These are phyloP conservation scores for Muntiacus muntjak DNA, from an alignment of 2,113 vertebrate species.

Conservation along the genomic window DNA sequence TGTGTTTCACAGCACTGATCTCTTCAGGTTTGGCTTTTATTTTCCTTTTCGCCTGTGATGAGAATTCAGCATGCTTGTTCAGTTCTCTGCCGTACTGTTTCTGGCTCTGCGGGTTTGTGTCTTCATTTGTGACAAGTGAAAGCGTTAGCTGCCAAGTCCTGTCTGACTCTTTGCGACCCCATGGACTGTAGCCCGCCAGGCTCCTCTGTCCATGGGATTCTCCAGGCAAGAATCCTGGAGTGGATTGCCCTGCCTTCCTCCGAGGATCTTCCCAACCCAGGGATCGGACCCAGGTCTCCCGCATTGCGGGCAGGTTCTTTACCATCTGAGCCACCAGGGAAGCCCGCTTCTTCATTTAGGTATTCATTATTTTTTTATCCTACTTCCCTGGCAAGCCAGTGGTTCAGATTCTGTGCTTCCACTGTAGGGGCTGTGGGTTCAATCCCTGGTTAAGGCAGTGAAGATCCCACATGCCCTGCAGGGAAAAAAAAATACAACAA, in stretches of 20 bases:
- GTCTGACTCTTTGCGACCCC: accelerated
- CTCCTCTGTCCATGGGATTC: neutral
- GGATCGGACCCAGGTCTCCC: neutral
- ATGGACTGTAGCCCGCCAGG: neutral
- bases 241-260: neutral
- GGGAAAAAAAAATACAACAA: neutral
- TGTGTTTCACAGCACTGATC: neutral
- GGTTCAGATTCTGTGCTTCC: neutral
- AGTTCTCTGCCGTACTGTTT: neutral
- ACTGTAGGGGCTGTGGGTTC: neutral
- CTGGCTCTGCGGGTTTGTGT: neutral
- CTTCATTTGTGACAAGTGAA: neutral
- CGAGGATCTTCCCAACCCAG: neutral
- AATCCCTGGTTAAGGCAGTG: neutral
- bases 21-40: neutral
- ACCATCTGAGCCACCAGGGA: neutral
- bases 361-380: neutral
- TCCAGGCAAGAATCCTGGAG: neutral
- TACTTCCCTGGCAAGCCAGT: accelerated
- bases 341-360: accelerated
- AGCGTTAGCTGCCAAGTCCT: accelerated
- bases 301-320: neutral
- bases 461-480: neutral
- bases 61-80: neutral
- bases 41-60: neutral